Conservation (phyloP, 2,888 invertebrate genomes). For the Leptopilina syphax region DNA sequence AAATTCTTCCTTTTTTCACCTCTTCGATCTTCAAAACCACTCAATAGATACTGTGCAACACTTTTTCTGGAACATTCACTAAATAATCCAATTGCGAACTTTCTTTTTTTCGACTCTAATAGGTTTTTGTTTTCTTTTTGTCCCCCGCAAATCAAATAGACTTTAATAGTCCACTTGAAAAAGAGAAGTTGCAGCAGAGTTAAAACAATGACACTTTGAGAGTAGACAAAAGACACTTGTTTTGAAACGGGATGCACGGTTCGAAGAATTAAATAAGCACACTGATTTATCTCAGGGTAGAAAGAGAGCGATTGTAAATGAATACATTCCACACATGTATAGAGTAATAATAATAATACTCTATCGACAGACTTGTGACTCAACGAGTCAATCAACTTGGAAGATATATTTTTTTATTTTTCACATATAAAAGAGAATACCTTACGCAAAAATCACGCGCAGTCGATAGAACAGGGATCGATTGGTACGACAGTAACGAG, state of each 20-base stretch:
- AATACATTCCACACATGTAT: too few species aligned
- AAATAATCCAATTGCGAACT: too few species aligned
- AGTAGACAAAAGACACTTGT: not conserved
- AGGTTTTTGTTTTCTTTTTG: too few species aligned
- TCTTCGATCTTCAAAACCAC: too few species aligned
- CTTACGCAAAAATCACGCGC: conserved; percentile 24
- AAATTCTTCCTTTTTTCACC: not conserved
- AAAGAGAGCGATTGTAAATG: too few species aligned
- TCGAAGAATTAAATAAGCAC: conserved; percentile 20
- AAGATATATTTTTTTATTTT: not conserved
- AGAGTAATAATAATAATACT: not conserved
- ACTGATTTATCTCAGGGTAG: not conserved
- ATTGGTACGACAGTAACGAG: conserved; percentile 23
- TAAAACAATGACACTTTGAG: not conserved
- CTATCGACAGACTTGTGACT: not conserved
- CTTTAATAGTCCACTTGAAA: too few species aligned
- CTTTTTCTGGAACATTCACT: too few species aligned
- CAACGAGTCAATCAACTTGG: conserved; percentile 1
- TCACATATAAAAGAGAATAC: not conserved
- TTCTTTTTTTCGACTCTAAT: too few species aligned
- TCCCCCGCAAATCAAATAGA: too few species aligned
- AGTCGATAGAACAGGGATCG: conserved; percentile 37
- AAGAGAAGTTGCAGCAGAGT: too few species aligned
- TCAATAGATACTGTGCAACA: too few species aligned
- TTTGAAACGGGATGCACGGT: conserved; percentile 8